Percentiles rank a stretch among this genome's conserved stretches.
phyloP scores from a whole-genome alignment of 2,888 invertebrate genomes.

The Lasioglossum malachurum region DNA sequence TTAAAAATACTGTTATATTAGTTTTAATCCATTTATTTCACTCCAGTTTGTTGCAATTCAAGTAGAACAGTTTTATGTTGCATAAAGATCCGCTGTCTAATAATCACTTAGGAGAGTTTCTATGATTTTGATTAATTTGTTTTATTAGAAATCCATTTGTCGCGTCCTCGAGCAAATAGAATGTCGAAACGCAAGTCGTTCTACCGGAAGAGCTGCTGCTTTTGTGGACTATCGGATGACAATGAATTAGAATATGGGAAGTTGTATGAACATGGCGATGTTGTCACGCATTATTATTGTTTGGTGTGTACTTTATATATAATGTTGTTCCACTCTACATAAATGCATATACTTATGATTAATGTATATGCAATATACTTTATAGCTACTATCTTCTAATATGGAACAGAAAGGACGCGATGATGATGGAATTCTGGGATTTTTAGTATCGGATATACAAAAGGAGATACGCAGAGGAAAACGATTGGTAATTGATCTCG shows the following conservation, averaged over 20 bases:
- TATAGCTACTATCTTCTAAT: slow-evolving; percentile 90
- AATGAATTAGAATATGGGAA: slow-evolving; percentile 87
- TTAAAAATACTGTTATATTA: too few relatives aligned
- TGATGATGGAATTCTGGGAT: slow-evolving; percentile 90
- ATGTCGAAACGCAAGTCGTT: slow-evolving; percentile 50
- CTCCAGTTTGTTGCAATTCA: too few relatives aligned
- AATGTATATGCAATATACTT: slow-evolving; percentile 13
- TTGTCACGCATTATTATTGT: slow-evolving; percentile 91
- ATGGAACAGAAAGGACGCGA: slow-evolving; percentile 89
- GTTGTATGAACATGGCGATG: slow-evolving; percentile 86
- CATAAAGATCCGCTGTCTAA: too few relatives aligned
- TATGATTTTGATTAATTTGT: background rate
- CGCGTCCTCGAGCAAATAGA: background rate
- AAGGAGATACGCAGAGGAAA: slow-evolving; percentile 88
- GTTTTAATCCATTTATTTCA: too few relatives aligned
- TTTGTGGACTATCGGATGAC: slow-evolving; percentile 86
- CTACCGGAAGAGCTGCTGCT: slow-evolving; percentile 83
- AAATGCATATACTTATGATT: background rate
- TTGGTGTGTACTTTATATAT: slow-evolving; percentile 87
- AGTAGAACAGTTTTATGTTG: too few relatives aligned
- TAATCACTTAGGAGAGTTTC: background rate
- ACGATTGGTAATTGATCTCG: slow-evolving; percentile 87
- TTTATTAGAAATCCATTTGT: background rate
- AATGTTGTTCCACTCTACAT: background rate
- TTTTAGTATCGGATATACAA: slow-evolving; percentile 89